Evolutionary conservation across 2,113 vertebrate species (phyloP), one percentile per base, ranked within the genome.

Genomic region (Enhydra lutris): DNA sequence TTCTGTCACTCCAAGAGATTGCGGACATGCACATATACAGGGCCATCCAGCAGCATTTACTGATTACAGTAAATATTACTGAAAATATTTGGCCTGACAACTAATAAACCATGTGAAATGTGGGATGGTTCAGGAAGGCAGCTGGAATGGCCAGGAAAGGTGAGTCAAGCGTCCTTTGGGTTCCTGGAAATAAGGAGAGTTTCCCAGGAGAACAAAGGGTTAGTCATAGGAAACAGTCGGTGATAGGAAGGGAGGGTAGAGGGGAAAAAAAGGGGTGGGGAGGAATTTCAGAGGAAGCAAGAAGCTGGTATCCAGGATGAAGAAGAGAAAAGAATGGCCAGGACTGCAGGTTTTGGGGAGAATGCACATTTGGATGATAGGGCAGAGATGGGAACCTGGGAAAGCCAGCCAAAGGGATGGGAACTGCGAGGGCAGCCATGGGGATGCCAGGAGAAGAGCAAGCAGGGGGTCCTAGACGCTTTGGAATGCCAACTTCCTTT

Each of bases 121-220:
- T 4, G 29, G 73, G 31, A n/a, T 39, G 59, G 29, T 24, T 92
- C 63, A 34, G 71, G 36, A 69, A 91, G 39, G 67, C 2, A 1
- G 34, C 61, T 23, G 18, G n/a, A 50, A 42, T 89, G 39, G 74
- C 21, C 21, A 2, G 24, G 6, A 14, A 76, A 85, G 34, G 13
- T 39, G 29, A 57, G 26, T 61, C n/a, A 57, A 89, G 65, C 11
- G n/a, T 93, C n/a, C 61, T 79, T 31, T 76, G n/a, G 74, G 52
- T 74, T 92, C 18, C 26, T 79, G n/a, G 47, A 61, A 17, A 45
- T 91, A 36, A 86, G 67, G 39, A 84, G 45, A 65, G 9, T 31
- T 45, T 84, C 39, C 65, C 82, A 82, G 57, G 76, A 97, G 45
- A 92, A 86, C 81, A 95, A 95, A 98, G 65, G 76, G 31, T 91